Percentiles rank a stretch among this genome's conserved stretches.
Conservation (phyloP, 2,888 invertebrate genomes). For the Labia minor region DNA sequence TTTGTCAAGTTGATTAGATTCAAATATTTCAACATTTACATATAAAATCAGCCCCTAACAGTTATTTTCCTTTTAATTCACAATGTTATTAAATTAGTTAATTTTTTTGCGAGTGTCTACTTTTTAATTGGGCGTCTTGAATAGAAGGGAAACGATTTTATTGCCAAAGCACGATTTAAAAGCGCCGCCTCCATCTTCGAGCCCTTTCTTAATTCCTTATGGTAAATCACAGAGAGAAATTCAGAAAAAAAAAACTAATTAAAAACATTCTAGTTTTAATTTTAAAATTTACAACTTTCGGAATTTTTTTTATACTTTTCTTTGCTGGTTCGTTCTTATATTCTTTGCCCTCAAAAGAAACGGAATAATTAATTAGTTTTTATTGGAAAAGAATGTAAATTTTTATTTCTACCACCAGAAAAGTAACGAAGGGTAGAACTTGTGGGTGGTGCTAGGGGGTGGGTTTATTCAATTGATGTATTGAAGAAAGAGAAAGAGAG, state of each 20-base stretch:
- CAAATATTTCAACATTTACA: too few species aligned
- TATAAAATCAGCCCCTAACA: too few species aligned
- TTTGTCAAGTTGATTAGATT: too few species aligned
- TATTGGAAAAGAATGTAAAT: conserved; percentile 13
- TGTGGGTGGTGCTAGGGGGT: not conserved
- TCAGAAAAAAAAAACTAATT: conserved; percentile 31
- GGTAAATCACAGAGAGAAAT: conserved; percentile 13
- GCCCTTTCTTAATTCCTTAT: conserved; percentile 5
- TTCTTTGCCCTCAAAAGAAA: conserved; percentile 3
- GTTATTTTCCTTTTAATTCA: too few species aligned
- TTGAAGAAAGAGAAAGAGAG: not conserved
- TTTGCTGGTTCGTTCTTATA: not conserved
- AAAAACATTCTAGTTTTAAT: conserved; percentile 33
- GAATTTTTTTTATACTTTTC: not conserved
- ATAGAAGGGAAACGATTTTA: not conserved
- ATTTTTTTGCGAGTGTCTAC: not conserved
- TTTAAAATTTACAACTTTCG: conserved; percentile 39
- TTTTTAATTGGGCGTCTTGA: not conserved
- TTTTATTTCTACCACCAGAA: conserved; percentile 3
- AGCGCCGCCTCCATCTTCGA: not conserved
- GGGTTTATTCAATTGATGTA: conserved; percentile 13
- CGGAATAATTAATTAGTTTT: conserved; percentile 5
- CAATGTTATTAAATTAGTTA: not conserved
- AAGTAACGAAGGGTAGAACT: not conserved
- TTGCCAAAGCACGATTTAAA: not conserved